A percentile compares a stretch with the other conserved stretches of the same genome.
Conservation (phyloP, 2,113 vertebrate genomes). For the Zapus hudsonius region DNA sequence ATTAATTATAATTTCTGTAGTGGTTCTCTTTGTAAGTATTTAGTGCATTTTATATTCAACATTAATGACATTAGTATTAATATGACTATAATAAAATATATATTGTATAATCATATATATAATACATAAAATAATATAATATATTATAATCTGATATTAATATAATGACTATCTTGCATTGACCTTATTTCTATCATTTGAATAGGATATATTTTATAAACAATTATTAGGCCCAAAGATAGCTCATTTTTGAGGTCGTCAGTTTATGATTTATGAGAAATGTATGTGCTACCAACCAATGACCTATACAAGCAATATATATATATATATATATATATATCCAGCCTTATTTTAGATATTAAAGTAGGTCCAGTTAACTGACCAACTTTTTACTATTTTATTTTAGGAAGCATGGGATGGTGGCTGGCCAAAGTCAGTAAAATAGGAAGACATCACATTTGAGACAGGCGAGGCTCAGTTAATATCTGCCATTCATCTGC, state of each 20-base stretch:
- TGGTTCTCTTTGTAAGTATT: background rate
- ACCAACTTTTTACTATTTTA: background rate
- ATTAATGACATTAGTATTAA: no score
- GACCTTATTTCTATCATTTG: background rate
- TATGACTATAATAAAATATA: background rate
- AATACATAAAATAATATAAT: no score
- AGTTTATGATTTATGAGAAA: background rate
- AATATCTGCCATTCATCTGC: accelerated
- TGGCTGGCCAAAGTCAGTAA: background rate
- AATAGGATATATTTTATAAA: background rate
- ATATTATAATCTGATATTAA: background rate
- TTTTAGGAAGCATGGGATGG: background rate
- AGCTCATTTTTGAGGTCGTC: background rate
- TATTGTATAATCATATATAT: background rate
- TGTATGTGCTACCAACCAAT: background rate
- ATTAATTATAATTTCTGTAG: background rate
- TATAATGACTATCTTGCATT: background rate
- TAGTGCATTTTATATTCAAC: background rate
- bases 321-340: accelerated
- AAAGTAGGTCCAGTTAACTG: background rate
- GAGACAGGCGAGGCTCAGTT: background rate
- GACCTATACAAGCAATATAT: accelerated
- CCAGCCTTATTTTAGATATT: background rate
- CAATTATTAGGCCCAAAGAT: background rate
- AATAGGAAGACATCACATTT: no score